Evolutionary conservation across 2,888 invertebrate species (phyloP).

Genomic region (Callyntrura sp.): DNA sequence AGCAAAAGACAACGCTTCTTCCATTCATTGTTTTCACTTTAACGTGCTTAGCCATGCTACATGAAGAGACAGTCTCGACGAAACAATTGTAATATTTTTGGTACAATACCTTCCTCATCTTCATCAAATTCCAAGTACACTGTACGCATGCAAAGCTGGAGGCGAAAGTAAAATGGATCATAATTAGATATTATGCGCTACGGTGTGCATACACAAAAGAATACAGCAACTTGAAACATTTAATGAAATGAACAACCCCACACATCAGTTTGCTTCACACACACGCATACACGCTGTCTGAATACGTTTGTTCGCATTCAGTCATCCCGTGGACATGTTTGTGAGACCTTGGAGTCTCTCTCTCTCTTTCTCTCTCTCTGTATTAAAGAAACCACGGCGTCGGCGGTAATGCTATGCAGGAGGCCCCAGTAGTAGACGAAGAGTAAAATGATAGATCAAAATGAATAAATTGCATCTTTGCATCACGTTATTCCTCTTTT

Average conservation of each 20-base stretch:
- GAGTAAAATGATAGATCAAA: background rate
- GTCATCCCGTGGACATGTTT: no score
- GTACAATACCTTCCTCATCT: slow-evolving; percentile 9
- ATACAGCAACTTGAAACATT: background rate
- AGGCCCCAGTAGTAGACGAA: background rate
- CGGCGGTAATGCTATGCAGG: no score
- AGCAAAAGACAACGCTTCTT: background rate
- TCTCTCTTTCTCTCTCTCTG: no score
- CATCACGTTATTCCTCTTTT: background rate
- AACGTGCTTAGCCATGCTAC: background rate
- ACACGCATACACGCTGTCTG: background rate
- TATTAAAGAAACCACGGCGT: no score
- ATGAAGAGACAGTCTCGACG: background rate
- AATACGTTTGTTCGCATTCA: no score
- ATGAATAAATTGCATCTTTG: slow-evolving; percentile 32
- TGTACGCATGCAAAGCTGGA: slow-evolving; percentile 25
- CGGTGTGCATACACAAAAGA: background rate
- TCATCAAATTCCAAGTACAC: background rate
- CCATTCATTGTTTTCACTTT: background rate
- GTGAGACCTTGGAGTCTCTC: no score
- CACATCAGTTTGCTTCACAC: background rate
- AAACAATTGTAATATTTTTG: slow-evolving; percentile 7
- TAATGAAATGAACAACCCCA: background rate
- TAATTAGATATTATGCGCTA: slow-evolving; percentile 8
- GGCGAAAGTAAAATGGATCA: background rate